A percentile compares a stretch with the other conserved stretches of the same genome.
Evolutionary conservation across 2,888 invertebrate genomes (phyloP).

Genomic region (Drosophila testacea): DNA sequence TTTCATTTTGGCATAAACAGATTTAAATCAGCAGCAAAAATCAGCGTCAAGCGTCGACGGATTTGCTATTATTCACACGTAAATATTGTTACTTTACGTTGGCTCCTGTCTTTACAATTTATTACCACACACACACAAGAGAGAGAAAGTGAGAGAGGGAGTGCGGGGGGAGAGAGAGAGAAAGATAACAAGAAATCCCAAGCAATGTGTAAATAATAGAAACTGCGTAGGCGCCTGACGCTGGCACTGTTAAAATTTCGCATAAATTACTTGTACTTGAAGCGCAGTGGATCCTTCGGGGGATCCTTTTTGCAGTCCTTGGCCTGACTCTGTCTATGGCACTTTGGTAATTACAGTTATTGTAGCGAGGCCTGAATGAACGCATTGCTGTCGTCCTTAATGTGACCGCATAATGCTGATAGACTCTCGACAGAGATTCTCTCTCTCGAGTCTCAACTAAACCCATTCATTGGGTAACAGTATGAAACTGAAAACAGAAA

Average conservation of each 20-base stretch:
- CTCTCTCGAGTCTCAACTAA: neutral
- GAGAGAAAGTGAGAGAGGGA: conserved; percentile 7
- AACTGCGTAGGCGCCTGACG: conserved; percentile 46
- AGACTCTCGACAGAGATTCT: neutral
- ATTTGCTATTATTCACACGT: conserved; percentile 57
- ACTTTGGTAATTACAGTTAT: conserved; percentile 67
- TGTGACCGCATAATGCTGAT: conserved; percentile 24
- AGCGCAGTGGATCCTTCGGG: conserved; percentile 26
- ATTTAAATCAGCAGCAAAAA: conserved; percentile 66
- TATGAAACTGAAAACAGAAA: conserved; percentile 3
- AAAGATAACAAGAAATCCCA: conserved; percentile 9
- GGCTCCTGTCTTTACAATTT: conserved; percentile 38
- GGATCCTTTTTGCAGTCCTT: conserved; percentile 25
- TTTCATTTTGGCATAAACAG: conserved; percentile 45
- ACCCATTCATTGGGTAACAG: conserved; percentile 17
- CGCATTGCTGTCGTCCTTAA: conserved; percentile 27
- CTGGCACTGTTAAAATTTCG: conserved; percentile 67
- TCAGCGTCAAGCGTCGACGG: conserved; percentile 53
- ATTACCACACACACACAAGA: conserved; percentile 25
- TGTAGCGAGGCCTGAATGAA: conserved; percentile 56
- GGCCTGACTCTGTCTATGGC: conserved; percentile 14
- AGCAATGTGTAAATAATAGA: conserved; percentile 55
- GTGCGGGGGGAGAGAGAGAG: conserved; percentile 3
- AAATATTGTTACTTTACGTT: conserved; percentile 35
- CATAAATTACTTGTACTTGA: conserved; percentile 66